Conservation (phyloP, 2,888 invertebrate species). For the Polyommatus icarus region DNA sequence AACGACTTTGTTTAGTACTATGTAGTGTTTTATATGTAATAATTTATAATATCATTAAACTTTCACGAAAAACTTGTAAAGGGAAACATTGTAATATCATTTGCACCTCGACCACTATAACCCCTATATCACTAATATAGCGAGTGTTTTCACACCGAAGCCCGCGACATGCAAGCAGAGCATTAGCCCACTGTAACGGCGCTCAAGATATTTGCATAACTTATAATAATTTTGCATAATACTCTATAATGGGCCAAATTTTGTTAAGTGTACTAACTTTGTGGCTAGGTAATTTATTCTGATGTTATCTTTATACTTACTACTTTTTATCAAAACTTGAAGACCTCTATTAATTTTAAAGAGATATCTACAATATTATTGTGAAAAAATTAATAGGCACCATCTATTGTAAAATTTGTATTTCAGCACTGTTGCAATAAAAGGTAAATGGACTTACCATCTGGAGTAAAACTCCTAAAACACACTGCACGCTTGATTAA, state of each 20-base stretch:
- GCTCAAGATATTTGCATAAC: slow-evolving; percentile 33
- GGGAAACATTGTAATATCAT: background rate
- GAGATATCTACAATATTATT: no score
- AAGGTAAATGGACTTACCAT: no score
- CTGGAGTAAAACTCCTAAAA: no score
- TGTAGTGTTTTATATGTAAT: no score
- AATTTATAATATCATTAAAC: no score
- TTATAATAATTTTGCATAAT: slow-evolving; percentile 28
- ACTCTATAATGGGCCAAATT: slow-evolving; percentile 23
- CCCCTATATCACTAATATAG: background rate
- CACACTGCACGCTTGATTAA: no score
- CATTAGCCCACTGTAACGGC: slow-evolving; percentile 30
- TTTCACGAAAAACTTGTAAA: no score
- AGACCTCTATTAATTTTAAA: background rate
- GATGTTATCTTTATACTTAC: background rate
- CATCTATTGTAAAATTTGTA: no score
- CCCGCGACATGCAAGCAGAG: slow-evolving; percentile 33
- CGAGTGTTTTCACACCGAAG: background rate
- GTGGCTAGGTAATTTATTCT: slow-evolving; percentile 19
- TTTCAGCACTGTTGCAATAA: no score
- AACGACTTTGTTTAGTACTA: no score
- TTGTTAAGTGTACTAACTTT: slow-evolving; percentile 20
- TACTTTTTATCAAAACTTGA: background rate
- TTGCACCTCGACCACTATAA: background rate
- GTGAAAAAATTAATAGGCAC: no score